These are phyloP conservation scores for Crioceris asparagi DNA, from an alignment of 2,888 invertebrate genomes.

Conservation along the genomic window DNA sequence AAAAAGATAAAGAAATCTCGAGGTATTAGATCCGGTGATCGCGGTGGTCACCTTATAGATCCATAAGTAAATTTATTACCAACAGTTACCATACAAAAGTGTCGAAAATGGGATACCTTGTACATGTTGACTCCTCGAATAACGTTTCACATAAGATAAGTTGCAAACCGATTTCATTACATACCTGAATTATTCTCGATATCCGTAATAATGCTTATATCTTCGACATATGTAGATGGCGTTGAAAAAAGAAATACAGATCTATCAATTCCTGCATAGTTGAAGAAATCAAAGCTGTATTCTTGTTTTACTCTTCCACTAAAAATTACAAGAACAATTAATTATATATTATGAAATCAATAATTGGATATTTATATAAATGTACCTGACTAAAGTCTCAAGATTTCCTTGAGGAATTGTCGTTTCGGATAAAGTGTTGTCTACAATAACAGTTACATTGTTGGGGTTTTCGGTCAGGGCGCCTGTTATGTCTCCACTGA, in stretches of 20 bases:
- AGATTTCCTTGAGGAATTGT: slow-evolving; percentile 83
- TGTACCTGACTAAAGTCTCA: slow-evolving; percentile 44
- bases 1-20: too few species aligned
- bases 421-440: slow-evolving; percentile 75
- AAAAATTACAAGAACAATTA: too few species aligned
- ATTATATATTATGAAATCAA: too few species aligned
- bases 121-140: too few species aligned
- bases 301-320: slow-evolving; percentile 45
- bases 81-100: too few species aligned
- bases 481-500: slow-evolving; percentile 73
- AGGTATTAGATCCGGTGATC: too few species aligned
- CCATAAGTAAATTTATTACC: too few species aligned
- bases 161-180: too few species aligned
- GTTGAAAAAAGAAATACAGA: slow-evolving; percentile 83
- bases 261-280: slow-evolving; percentile 95
- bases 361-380: slow-evolving; percentile 7
- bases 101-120: too few species aligned
- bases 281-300: slow-evolving; percentile 92
- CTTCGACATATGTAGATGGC: slow-evolving; percentile 69
- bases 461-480: slow-evolving; percentile 57
- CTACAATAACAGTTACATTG: slow-evolving; percentile 79
- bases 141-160: too few species aligned
- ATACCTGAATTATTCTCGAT: too few species aligned
- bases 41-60: too few species aligned
- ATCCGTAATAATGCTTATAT: slow-evolving; percentile 60